Conservation (phyloP, 2,113 vertebrate genomes). For the Urocolius indicus region DNA sequence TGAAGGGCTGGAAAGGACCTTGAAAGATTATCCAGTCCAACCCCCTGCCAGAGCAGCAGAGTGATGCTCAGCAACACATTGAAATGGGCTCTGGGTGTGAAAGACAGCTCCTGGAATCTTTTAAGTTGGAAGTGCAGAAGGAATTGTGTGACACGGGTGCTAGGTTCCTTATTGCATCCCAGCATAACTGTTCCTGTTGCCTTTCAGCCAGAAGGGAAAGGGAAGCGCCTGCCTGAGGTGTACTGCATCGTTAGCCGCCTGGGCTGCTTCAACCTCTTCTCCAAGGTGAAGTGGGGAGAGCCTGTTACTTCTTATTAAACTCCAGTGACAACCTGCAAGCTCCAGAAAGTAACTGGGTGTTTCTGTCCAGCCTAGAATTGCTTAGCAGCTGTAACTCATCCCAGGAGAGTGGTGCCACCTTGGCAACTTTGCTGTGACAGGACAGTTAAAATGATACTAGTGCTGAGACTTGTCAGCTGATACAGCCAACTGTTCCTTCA, state of each 20-base stretch:
- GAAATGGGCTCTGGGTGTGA: not conserved
- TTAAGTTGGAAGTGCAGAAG: not conserved
- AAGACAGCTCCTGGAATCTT: not conserved
- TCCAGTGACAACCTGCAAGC: not conserved
- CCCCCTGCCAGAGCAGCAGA: too few relatives aligned
- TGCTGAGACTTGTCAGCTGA: not conserved
- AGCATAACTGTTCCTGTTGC: constrained; percentile 28
- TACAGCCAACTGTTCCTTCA: not conserved
- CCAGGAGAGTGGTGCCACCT: not conserved
- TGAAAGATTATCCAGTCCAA: too few relatives aligned
- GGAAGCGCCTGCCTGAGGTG: constrained; percentile 94
- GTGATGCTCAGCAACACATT: not conserved
- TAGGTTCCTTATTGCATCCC: not conserved
- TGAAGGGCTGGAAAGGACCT: too few relatives aligned
- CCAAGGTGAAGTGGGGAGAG: constrained; percentile 86
- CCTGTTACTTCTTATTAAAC: not conserved
- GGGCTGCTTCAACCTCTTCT: constrained; percentile 98
- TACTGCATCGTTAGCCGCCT: constrained; percentile 96
- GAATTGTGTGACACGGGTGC: not conserved
- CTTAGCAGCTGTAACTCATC: not conserved
- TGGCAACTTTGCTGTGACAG: not conserved
- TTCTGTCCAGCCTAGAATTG: not conserved
- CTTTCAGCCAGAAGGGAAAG: constrained; percentile 88
- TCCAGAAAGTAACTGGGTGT: not conserved
- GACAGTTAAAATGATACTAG: not conserved